Conservation (phyloP, 2,888 invertebrate species). For the Lumbricus terrestris region DNA sequence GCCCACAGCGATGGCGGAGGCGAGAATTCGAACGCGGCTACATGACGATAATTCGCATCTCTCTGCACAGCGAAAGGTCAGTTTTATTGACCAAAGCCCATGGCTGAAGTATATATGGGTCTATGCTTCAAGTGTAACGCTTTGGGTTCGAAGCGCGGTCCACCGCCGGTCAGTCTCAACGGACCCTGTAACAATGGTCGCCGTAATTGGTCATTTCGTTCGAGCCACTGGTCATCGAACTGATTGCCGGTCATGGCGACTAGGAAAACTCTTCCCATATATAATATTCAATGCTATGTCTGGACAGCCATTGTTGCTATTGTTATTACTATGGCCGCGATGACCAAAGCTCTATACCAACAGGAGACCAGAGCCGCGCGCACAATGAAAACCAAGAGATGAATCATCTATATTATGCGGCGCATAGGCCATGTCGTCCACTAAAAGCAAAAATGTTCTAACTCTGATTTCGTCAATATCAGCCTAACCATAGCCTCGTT, state of each 20-base stretch:
- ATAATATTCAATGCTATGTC: background rate
- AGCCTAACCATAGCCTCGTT: no score
- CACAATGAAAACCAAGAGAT: background rate
- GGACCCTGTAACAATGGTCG: background rate
- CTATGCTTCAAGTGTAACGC: background rate
- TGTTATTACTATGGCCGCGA: no score
- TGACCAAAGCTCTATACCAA: background rate
- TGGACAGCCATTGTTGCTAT: background rate
- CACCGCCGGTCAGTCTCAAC: background rate
- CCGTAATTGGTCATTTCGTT: background rate
- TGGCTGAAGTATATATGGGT: background rate
- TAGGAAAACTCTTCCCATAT: background rate
- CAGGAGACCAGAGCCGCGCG: no score
- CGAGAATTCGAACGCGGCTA: background rate
- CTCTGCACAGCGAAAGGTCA: background rate
- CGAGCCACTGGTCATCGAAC: background rate
- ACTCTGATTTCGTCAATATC: no score
- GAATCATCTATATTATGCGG: no score
- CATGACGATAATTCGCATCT: background rate
- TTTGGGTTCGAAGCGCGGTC: background rate
- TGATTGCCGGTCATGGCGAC: no score
- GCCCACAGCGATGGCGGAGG: background rate
- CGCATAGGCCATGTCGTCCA: no score
- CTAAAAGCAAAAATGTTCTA: no score
- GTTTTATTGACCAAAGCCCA: background rate